Conservation (phyloP, 1,140 invertebrate species). For the Belonocnema kinseyi region DNA sequence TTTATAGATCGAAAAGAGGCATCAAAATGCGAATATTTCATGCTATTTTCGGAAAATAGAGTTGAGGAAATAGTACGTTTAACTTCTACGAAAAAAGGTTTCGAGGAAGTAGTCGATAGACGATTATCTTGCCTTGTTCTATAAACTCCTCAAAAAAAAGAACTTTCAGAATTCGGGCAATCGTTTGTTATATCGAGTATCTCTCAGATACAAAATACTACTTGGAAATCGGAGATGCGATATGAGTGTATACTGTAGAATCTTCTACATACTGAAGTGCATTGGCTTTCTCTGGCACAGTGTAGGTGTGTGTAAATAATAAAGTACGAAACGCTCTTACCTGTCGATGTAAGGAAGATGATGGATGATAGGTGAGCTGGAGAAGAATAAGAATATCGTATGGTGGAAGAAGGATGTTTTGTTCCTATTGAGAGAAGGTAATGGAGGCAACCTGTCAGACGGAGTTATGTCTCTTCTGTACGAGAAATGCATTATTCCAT, state of each 20-base stretch:
- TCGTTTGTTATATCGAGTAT: no score
- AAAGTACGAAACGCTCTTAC: constrained; percentile 52
- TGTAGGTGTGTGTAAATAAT: constrained; percentile 55
- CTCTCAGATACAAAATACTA: not conserved
- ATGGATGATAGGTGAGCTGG: constrained; percentile 56
- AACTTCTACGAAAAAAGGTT: no score
- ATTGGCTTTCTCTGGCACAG: constrained; percentile 18
- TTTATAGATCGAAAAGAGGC: no score
- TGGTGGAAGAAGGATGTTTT: constrained; percentile 61
- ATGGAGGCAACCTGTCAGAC: constrained; percentile 61
- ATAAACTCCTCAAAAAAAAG: no score
- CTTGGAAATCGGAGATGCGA: constrained; percentile 6
- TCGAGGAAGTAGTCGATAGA: no score
- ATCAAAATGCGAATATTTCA: no score
- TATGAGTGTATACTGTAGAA: not conserved
- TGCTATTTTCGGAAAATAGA: no score
- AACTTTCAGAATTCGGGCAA: no score
- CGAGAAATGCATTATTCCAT: constrained; percentile 42
- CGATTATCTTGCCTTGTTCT: no score
- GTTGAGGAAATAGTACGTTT: no score
- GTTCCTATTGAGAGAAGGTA: constrained; percentile 60
- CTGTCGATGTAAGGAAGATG: constrained; percentile 57
- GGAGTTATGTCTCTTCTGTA: constrained; percentile 59
- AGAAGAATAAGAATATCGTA: constrained; percentile 38
- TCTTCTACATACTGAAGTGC: not conserved